phyloP scores from a whole-genome alignment of 2,888 invertebrate genomes.

The Campoletis raptor region DNA sequence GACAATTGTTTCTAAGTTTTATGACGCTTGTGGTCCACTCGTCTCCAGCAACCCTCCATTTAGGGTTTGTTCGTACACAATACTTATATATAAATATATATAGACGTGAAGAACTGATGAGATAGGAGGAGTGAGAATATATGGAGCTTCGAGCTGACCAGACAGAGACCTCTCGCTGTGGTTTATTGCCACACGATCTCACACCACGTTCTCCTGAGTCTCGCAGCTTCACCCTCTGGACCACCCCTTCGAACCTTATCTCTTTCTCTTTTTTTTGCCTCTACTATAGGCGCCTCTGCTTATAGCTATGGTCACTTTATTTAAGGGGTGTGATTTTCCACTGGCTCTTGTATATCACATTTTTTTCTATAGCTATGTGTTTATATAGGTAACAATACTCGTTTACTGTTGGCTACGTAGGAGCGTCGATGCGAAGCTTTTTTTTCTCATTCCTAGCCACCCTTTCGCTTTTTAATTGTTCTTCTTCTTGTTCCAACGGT shows the following conservation, averaged over 20 bases:
- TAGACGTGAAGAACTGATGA: conserved; percentile 46
- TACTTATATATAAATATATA: conserved; percentile 37
- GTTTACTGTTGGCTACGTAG: conserved; percentile 44
- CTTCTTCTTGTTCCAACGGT: background rate
- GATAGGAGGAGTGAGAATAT: conserved; percentile 54
- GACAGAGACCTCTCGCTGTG: conserved; percentile 73
- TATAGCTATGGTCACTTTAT: conserved; percentile 77
- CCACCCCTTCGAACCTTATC: conserved; percentile 70
- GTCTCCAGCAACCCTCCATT: conserved; percentile 38
- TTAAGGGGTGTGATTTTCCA: conserved; percentile 76
- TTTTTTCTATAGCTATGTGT: conserved; percentile 17
- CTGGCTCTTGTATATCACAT: conserved; percentile 46
- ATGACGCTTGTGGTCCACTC: conserved; percentile 76
- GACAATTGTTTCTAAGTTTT: conserved; percentile 85
- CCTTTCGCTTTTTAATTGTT: conserved; percentile 45
- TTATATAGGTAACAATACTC: conserved; percentile 39
- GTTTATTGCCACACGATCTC: conserved; percentile 76
- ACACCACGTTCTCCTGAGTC: conserved; percentile 75
- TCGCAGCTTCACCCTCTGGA: conserved; percentile 62
- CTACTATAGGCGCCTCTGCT: conserved; percentile 48
- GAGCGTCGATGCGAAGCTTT: conserved; percentile 29
- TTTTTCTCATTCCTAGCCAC: background rate
- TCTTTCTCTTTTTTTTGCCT: conserved; percentile 46
- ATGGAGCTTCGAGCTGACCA: conserved; percentile 71
- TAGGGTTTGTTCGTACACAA: conserved; percentile 42